Evolutionary conservation across 1,140 invertebrate species (phyloP).

Genomic region (Lucilia cuprina): DNA sequence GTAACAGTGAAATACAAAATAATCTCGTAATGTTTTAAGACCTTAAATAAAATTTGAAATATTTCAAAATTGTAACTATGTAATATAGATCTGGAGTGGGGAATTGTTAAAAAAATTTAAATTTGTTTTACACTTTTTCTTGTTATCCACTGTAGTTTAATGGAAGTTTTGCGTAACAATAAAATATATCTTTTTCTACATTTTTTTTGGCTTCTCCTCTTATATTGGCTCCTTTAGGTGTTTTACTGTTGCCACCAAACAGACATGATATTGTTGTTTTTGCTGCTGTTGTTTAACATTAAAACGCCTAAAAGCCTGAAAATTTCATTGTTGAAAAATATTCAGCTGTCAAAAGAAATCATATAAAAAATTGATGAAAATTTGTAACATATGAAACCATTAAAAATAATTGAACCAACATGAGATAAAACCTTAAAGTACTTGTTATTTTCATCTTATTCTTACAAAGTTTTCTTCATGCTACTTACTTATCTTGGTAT

Average conservation of each 20-base stretch:
- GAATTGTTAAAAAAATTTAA: neutral
- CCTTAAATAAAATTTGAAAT: too few species aligned
- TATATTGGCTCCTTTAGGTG: neutral
- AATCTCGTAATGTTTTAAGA: neutral
- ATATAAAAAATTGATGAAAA: slow-evolving; percentile 32
- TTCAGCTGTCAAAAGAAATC: slow-evolving; percentile 9
- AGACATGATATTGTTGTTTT: neutral
- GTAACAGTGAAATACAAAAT: neutral
- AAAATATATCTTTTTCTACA: neutral
- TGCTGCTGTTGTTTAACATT: neutral
- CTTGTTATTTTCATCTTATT: neutral
- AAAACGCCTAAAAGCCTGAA: slow-evolving; percentile 25
- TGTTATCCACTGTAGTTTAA: neutral
- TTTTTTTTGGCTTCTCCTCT: neutral
- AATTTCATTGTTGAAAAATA: neutral
- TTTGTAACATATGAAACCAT: slow-evolving; percentile 28
- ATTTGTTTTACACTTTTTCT: neutral
- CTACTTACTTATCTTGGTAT: too few species aligned
- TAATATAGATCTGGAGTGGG: too few species aligned
- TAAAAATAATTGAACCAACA: slow-evolving; percentile 25
- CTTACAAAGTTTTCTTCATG: too few species aligned
- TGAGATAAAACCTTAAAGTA: neutral
- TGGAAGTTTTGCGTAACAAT: neutral
- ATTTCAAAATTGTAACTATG: too few species aligned
- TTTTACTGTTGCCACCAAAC: neutral